phyloP scores from a whole-genome alignment of 2,888 invertebrate genomes.

The Cataglyphis cursor region DNA sequence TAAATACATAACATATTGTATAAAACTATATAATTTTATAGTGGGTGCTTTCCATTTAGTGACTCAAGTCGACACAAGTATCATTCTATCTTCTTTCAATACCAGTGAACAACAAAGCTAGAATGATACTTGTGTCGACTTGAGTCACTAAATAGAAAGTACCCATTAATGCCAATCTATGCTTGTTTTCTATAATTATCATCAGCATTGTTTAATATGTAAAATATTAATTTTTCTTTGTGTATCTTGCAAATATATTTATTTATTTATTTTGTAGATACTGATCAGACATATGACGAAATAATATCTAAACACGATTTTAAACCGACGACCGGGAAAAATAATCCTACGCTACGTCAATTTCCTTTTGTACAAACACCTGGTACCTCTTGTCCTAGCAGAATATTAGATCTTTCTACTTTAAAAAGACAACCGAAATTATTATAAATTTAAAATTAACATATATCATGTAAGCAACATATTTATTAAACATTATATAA shows the following conservation, averaged over 20 bases:
- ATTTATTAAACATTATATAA: not conserved
- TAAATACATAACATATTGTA: not conserved
- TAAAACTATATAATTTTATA: not conserved
- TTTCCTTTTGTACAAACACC: constrained; percentile 73
- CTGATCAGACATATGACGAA: constrained; percentile 39
- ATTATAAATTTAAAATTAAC: constrained; percentile 82
- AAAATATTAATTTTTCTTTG: not conserved
- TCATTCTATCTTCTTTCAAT: too few species aligned
- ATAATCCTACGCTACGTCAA: constrained; percentile 57
- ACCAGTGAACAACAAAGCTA: too few species aligned
- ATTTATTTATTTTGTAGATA: constrained; percentile 51
- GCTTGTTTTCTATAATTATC: not conserved
- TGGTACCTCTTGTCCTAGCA: constrained; percentile 85
- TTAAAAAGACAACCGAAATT: constrained; percentile 91
- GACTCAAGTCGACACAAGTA: too few species aligned
- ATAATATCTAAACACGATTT: constrained; percentile 55
- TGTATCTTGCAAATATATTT: not conserved
- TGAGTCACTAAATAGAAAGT: too few species aligned
- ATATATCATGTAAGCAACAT: not conserved
- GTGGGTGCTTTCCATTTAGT: not conserved
- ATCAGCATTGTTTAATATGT: not conserved
- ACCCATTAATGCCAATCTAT: not conserved
- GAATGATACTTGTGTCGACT: too few species aligned
- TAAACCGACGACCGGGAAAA: constrained; percentile 49
- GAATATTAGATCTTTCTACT: constrained; percentile 91